These are phyloP conservation scores for Mechanitis mazaeus DNA, from an alignment of 2,888 invertebrate genomes.

Conservation along the genomic window DNA sequence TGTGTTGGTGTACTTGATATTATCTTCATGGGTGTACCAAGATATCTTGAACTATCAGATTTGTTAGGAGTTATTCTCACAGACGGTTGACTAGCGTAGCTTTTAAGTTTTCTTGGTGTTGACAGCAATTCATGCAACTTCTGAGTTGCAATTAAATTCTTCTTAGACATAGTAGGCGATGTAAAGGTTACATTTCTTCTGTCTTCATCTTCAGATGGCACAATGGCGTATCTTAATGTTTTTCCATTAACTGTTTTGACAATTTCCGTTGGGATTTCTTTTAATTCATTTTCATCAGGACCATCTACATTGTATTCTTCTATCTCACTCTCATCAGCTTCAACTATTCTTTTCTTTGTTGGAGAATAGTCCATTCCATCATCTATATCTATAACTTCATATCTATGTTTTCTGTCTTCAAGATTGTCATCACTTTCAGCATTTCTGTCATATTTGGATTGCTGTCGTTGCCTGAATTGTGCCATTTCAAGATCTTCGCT, in stretches of 20 bases:
- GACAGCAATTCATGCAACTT: constrained; percentile 85
- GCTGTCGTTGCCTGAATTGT: constrained; percentile 51
- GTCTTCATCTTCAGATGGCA: constrained; percentile 76
- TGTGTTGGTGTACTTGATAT: constrained; percentile 63
- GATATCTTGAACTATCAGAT: constrained; percentile 44
- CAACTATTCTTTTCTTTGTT: constrained; percentile 67
- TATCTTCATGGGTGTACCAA: constrained; percentile 50
- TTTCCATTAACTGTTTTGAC: constrained; percentile 81
- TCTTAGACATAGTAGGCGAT: constrained; percentile 69
- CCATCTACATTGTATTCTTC: constrained; percentile 76
- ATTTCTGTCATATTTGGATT: constrained; percentile 48
- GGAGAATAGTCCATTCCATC: constrained; percentile 64
- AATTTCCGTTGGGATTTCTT: constrained; percentile 75
- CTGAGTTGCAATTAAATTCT: constrained; percentile 83
- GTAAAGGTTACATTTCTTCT: constrained; percentile 63
- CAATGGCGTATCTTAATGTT: constrained; percentile 75
- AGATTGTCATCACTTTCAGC: constrained; percentile 55
- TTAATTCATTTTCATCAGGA: constrained; percentile 71
- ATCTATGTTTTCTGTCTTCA: constrained; percentile 65
- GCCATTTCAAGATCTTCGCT: constrained; percentile 73
- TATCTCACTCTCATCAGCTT: constrained; percentile 63
- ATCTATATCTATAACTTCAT: constrained; percentile 74
- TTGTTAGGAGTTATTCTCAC: constrained; percentile 64
- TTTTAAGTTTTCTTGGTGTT: constrained; percentile 80
- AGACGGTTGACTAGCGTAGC: constrained; percentile 72